These are phyloP conservation scores for Forbesichthys papilliferus DNA, from an alignment of 2,113 vertebrate genomes.

Conservation along the genomic window DNA sequence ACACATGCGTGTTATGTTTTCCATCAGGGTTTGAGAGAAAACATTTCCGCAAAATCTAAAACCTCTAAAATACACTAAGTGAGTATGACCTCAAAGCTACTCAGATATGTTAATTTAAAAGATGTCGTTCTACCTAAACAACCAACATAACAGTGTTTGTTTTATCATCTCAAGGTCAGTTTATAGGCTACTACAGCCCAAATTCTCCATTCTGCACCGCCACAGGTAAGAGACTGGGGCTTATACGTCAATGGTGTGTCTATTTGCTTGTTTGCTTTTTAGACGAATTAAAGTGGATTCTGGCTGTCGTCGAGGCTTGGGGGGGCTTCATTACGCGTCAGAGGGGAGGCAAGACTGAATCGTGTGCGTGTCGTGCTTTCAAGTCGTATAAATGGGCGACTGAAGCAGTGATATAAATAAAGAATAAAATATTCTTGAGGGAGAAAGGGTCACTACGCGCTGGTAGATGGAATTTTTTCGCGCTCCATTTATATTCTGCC, in stretches of 20 bases:
- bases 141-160: not conserved
- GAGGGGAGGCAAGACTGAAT: conserved; percentile 78
- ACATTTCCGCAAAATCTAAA: not conserved
- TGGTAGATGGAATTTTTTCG: conserved; percentile 72
- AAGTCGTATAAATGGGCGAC: conserved; percentile 69
- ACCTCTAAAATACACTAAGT: too few species aligned
- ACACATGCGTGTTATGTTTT: not conserved
- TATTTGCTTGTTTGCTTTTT: conserved; percentile 24
- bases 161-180: conserved; percentile 54
- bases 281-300: conserved; percentile 56
- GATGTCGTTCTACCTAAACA: too few species aligned
- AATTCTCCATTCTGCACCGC: conserved; percentile 35
- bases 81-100: too few species aligned
- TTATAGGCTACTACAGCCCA: conserved; percentile 6
- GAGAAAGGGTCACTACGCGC: conserved; percentile 73
- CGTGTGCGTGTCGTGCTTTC: conserved; percentile 77
- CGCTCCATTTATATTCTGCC: conserved; percentile 74
- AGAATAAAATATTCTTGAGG: conserved; percentile 62
- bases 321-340: conserved; percentile 71
- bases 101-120: too few species aligned
- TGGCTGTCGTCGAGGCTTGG: conserved; percentile 58
- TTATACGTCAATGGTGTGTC: conserved; percentile 53
- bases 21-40: conserved; percentile 1
- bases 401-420: conserved; percentile 70
- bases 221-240: conserved; percentile 30